phyloP scores from a whole-genome alignment of 2,113 vertebrate genomes.

The Nerophis lumbriciformis region DNA sequence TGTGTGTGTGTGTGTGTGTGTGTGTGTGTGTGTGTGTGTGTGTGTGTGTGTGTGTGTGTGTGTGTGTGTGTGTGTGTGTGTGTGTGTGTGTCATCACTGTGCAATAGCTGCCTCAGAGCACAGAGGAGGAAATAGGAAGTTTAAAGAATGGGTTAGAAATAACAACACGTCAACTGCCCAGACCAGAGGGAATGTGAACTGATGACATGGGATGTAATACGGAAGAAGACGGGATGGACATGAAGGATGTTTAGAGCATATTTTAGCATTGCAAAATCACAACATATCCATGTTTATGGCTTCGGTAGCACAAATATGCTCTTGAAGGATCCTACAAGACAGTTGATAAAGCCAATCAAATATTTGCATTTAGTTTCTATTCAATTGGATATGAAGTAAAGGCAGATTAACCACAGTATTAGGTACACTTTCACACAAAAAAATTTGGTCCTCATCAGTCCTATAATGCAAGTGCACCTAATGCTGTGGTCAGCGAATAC shows the following conservation, averaged over 20 bases:
- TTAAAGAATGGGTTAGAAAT: slow-evolving; percentile 15
- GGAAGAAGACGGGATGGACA: neutral
- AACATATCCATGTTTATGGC: neutral
- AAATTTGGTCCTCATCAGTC: neutral
- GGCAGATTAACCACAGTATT: neutral
- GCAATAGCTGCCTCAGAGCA: slow-evolving; percentile 10
- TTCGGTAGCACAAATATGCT: neutral
- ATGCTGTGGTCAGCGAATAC: no score
- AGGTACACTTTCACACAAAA: neutral
- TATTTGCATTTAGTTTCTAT: neutral
- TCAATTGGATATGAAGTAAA: no score
- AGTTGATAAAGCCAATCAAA: neutral
- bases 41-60: slow-evolving; percentile 3
- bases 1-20: slow-evolving; percentile 9
- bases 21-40: slow-evolving; percentile 3
- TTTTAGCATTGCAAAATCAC: neutral
- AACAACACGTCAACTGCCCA: slow-evolving; percentile 13
- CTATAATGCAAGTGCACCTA: neutral
- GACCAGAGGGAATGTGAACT: slow-evolving; percentile 30
- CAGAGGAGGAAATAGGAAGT: slow-evolving; percentile 1
- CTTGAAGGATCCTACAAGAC: neutral
- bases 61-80: slow-evolving; percentile 2
- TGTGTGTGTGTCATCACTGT: slow-evolving; percentile 1
- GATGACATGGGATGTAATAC: slow-evolving; percentile 13
- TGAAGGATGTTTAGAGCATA: neutral